Evolutionary conservation across 2,888 invertebrate species (phyloP).

Genomic region (Drosophila mettleri): DNA sequence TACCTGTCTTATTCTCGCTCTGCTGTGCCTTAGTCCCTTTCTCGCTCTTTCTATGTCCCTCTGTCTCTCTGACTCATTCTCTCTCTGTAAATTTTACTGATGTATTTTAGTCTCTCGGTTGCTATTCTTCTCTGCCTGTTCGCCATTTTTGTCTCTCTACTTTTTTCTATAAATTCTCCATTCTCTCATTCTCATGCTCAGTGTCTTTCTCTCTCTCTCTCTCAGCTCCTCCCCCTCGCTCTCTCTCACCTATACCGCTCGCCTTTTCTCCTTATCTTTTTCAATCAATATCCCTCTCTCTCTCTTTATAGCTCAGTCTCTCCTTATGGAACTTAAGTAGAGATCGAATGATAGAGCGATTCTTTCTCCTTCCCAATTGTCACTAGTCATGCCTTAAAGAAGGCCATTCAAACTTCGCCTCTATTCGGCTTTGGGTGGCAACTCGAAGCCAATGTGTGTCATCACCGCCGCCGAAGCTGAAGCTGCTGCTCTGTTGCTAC

Average conservation of each 20-base stretch:
- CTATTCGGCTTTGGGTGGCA: neutral
- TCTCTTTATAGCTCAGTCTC: neutral
- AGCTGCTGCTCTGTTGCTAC: slow-evolving; percentile 18
- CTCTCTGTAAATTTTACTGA: no score
- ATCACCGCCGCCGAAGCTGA: slow-evolving; percentile 38
- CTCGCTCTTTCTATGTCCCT: no score
- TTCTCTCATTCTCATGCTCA: neutral
- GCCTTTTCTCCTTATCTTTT: neutral
- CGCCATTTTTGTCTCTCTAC: no score
- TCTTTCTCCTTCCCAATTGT: no score
- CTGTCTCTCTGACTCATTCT: no score
- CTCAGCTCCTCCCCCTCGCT: neutral
- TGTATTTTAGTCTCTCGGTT: no score
- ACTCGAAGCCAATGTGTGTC: slow-evolving; percentile 43
- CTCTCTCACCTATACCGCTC: neutral
- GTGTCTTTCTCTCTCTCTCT: neutral
- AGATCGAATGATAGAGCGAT: no score
- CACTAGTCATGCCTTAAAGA: neutral
- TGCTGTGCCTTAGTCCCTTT: no score
- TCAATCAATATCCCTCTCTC: neutral
- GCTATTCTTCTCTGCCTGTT: no score
- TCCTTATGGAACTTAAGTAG: no score
- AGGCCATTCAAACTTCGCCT: slow-evolving; percentile 17
- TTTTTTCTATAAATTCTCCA: no score
- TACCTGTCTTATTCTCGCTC: no score